Evolutionary conservation across 2,888 invertebrate species (phyloP).

Genomic region (Drosophila cognata): DNA sequence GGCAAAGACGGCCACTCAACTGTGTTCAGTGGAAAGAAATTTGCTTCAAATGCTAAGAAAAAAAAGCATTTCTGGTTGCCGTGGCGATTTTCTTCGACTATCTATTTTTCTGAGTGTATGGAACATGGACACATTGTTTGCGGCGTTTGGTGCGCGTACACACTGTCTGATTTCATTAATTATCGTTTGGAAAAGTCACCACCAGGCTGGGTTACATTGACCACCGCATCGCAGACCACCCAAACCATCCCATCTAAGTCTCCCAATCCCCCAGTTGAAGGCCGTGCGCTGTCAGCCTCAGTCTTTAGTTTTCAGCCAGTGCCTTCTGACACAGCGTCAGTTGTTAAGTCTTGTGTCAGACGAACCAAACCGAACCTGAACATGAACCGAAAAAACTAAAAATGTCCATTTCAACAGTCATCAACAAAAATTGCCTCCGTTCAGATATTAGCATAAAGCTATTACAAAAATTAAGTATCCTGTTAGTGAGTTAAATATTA

Average conservation of each 20-base stretch:
- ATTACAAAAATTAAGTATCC: not conserved
- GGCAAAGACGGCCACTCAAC: too few species aligned
- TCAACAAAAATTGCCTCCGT: not conserved
- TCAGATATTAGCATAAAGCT: not conserved
- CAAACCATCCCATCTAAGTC: not conserved
- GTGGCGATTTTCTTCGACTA: not conserved
- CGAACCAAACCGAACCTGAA: not conserved
- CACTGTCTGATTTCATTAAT: constrained; percentile 81
- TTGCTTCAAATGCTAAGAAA: not conserved
- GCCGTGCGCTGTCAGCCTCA: constrained; percentile 6
- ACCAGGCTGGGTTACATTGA: constrained; percentile 45
- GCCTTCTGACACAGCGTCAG: constrained; percentile 25
- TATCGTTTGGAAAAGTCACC: constrained; percentile 78
- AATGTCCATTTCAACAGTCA: constrained; percentile 8
- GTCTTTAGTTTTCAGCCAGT: not conserved
- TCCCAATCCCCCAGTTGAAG: not conserved
- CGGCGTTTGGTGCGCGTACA: constrained; percentile 34
- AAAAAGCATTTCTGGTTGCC: not conserved
- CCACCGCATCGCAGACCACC: constrained; percentile 3
- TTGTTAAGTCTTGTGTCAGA: constrained; percentile 53
- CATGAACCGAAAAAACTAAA: not conserved
- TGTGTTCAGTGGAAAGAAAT: not conserved
- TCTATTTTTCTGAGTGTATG: not conserved
- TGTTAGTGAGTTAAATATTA: not conserved
- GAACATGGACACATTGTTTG: constrained; percentile 7